Base-by-base conservation (phyloP, 2,888 invertebrate genomes). In the Fabriciana adippe region DNA sequence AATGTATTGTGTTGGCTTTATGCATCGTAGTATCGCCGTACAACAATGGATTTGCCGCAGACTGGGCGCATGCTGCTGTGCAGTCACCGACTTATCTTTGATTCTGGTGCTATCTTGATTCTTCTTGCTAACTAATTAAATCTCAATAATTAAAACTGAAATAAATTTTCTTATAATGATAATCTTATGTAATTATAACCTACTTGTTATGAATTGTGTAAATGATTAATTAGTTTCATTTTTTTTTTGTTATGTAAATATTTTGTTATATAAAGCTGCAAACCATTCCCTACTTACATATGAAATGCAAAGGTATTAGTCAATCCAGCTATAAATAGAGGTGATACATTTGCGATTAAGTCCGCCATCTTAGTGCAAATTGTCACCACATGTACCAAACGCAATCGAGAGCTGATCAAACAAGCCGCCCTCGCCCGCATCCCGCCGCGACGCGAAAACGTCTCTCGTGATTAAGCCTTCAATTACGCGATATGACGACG, bases 381-480 rank as follows among this genome's bases (percentile, higher is more conserved):
- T 68, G 72, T 75, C 72, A 71, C 74, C 76, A 66, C 67, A 68
- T 72, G 71, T 68, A 69, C 59, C 47, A 50, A 78, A 79, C 71
- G 84, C 85, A 87, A 87, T 88, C 84, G 83, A 79, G 79, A 80
- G 77, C 78, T 86, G 87, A 85, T 89, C 87, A 89, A 91, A 90
- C 87, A 88, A 79, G 81, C 81, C 73, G 75, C 71, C 76, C 77
- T 72, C 78, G 75, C 78, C 75, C 78, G 77, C 72, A 72, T 77
- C 66, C 71, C 79, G 75, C 76, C 71, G 76, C 78, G 73, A 78
- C 75, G 80, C 79, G 81, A 82, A 80, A 83, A 86, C 85, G 84
- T 90, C 90, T 89, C 84, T 84, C 81, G 84, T 90, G 89, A 90
- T 90, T 90, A 90, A 90, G 86, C 85, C 88, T 90, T 90, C 90